phyloP scores from a whole-genome alignment of 2,797 vertebrate genomes.

The Todus mexicanus region DNA sequence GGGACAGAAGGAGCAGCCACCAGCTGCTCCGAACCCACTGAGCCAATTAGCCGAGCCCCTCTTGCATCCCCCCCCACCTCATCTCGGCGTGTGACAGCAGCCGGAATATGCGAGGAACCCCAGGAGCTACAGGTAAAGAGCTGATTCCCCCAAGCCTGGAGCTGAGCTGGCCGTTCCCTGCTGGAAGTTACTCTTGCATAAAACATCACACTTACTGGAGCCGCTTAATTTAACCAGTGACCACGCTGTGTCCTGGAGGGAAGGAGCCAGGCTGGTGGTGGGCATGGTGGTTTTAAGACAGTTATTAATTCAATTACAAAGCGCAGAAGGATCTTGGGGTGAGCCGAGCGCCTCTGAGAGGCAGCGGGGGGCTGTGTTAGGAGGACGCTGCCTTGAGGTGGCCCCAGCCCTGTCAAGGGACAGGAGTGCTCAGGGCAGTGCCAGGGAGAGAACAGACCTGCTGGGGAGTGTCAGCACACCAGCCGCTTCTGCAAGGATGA shows the following conservation, averaged over 20 bases:
- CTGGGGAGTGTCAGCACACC: no score
- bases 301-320: slow-evolving; percentile 44
- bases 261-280: background rate
- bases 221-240: background rate
- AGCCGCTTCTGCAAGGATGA: no score
- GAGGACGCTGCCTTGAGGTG: no score
- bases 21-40: slow-evolving; percentile 17
- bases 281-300: background rate
- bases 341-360: background rate
- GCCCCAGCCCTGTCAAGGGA: no score
- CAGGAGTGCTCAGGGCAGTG: no score
- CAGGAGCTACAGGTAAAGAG: background rate
- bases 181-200: slow-evolving; percentile 39
- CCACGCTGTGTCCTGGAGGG: background rate
- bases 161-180: background rate
- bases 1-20: background rate
- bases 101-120: background rate
- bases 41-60: slow-evolving; percentile 27
- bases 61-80: background rate
- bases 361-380: background rate
- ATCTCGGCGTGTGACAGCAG: background rate
- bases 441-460: no score
- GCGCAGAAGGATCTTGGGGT: background rate
- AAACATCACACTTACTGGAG: background rate
- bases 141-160: background rate